phyloP scores from a whole-genome alignment of 1,140 invertebrate species.

The Scylla paramamosain region DNA sequence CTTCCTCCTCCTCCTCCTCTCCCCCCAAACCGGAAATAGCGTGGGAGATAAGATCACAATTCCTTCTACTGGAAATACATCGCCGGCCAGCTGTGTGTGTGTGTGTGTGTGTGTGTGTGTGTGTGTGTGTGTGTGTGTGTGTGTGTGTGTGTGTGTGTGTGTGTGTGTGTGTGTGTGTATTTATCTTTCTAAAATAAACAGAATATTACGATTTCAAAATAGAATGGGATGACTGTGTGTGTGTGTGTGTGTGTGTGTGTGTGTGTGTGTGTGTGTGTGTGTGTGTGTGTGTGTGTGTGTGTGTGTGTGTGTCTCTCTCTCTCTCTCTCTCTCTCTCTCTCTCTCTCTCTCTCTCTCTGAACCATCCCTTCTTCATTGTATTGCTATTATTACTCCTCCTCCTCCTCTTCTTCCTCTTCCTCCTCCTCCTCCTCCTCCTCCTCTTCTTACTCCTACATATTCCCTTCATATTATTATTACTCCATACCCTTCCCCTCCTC shows the following conservation, averaged over 20 bases:
- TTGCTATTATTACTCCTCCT: neutral
- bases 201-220: too few species aligned
- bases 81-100: conserved; percentile 24
- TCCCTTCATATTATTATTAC: neutral
- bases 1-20: neutral
- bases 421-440: neutral
- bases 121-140: conserved; percentile 37
- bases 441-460: neutral
- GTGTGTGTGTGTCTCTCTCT: conserved; percentile 30
- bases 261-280: neutral
- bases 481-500: neutral
- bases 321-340: conserved; percentile 45
- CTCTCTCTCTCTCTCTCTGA: conserved; percentile 16
- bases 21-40: neutral
- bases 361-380: neutral
- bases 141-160: conserved; percentile 46
- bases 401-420: neutral
- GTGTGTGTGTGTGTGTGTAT: conserved; percentile 21
- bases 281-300: conserved; percentile 27
- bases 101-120: conserved; percentile 44
- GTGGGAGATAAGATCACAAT: neutral
- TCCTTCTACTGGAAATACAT: neutral
- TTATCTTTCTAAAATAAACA: neutral
- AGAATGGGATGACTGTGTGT: neutral
- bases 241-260: conserved; percentile 36